Evolutionary conservation across 64 coral and sea anemone species (phyloP).

Genomic region (Hydrozoanthus tunicans): DNA sequence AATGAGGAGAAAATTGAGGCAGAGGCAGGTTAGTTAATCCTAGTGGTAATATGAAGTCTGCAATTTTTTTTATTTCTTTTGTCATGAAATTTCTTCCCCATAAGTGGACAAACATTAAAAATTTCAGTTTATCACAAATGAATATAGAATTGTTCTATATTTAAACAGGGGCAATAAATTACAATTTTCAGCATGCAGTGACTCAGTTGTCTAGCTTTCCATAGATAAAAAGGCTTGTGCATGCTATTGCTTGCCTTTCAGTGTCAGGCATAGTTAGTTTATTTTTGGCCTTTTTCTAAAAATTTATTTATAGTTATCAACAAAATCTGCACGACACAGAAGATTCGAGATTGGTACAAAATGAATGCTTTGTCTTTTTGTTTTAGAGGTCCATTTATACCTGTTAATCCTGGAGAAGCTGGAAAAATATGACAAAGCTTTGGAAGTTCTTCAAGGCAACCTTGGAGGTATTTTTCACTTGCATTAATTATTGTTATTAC

Average conservation of each 20-base stretch:
- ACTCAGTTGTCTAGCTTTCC: no score
- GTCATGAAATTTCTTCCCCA: no score
- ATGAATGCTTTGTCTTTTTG: not conserved
- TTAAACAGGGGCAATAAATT: no score
- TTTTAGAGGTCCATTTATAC: constrained; percentile 89
- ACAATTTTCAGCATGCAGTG: no score
- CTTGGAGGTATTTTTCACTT: constrained; percentile 67
- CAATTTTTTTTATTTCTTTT: no score
- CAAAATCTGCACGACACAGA: not conserved
- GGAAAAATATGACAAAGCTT: constrained; percentile 81
- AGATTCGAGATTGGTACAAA: not conserved
- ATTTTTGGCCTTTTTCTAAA: no score
- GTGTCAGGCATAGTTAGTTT: no score
- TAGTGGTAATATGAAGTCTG: not conserved
- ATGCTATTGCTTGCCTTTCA: no score
- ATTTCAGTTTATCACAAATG: no score
- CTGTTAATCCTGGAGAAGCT: constrained; percentile 88
- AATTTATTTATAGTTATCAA: not conserved
- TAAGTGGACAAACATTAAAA: no score
- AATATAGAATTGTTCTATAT: no score
- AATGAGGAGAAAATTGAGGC: constrained; percentile 90
- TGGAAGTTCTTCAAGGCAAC: constrained; percentile 79
- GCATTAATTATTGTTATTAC: not conserved
- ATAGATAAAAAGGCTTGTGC: no score
- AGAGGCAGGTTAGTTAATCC: constrained; percentile 65